These are phyloP conservation scores for Drosophila athabasca DNA, from an alignment of 1,140 invertebrate species.

Conservation along the genomic window DNA sequence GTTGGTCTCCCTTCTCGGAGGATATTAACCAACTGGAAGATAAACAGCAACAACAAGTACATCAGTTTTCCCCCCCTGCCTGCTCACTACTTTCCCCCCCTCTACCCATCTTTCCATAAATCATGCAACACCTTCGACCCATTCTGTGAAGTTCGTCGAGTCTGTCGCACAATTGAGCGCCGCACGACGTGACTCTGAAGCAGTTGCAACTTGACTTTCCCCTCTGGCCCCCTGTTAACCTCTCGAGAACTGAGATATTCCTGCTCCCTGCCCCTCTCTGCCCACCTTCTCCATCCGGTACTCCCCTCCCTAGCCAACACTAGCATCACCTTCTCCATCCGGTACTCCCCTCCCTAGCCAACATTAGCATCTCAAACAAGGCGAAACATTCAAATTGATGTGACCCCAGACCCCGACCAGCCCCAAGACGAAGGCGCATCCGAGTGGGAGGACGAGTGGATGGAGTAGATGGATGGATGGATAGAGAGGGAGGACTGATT, in stretches of 20 bases:
- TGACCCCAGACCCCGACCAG: constrained; percentile 25
- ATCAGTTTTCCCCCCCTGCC: constrained; percentile 12
- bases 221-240: constrained; percentile 13
- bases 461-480: constrained; percentile 17
- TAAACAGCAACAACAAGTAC: constrained; percentile 47
- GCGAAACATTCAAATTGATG: constrained; percentile 65
- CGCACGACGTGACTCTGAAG: constrained; percentile 45
- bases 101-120: constrained; percentile 29
- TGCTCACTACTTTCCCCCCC: too few species aligned
- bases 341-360: not conserved
- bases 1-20: constrained; percentile 8
- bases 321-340: constrained; percentile 54
- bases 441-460: not conserved
- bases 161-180: constrained; percentile 32
- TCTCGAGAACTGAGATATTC: constrained; percentile 49
- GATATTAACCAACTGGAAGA: constrained; percentile 38
- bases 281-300: too few species aligned
- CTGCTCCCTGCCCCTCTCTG: constrained; percentile 20
- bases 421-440: constrained; percentile 10
- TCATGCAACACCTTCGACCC: constrained; percentile 55
- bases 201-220: constrained; percentile 28
- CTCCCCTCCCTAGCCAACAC: constrained; percentile 19
- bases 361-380: constrained; percentile 68
- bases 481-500: not conserved
- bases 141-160: constrained; percentile 15